Evolutionary conservation across 1,140 invertebrate species (phyloP).

Genomic region (Pseudoatta argentina): DNA sequence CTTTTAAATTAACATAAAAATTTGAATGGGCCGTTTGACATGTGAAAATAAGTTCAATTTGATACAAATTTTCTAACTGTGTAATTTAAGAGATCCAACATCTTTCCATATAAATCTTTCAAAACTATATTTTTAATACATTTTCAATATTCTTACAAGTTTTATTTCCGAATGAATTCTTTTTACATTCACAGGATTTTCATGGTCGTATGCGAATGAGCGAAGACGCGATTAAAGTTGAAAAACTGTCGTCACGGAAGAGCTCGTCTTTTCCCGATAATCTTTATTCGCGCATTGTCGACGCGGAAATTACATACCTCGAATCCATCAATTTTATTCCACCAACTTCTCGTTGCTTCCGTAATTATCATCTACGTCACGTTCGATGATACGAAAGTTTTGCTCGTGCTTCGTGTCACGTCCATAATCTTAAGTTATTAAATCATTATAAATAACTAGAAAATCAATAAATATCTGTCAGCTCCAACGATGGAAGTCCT

Average conservation of each 20-base stretch:
- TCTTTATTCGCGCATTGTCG: constrained; percentile 53
- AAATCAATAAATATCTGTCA: not conserved
- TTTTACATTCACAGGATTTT: constrained; percentile 13
- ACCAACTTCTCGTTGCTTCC: constrained; percentile 52
- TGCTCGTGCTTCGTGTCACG: not conserved
- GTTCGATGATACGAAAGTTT: constrained; percentile 4
- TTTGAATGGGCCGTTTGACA: too few species aligned
- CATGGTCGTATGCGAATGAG: not conserved
- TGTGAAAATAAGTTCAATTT: too few species aligned
- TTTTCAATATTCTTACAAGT: not conserved
- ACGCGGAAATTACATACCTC: constrained; percentile 63
- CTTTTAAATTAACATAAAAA: too few species aligned
- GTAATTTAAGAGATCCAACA: not conserved
- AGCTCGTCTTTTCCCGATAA: constrained; percentile 23
- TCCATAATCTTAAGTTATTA: constrained; percentile 21
- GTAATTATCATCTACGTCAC: constrained; percentile 39
- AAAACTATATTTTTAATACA: not conserved
- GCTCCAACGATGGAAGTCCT: constrained; percentile 8
- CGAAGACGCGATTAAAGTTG: not conserved
- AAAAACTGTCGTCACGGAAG: constrained; percentile 5
- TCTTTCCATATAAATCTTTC: not conserved
- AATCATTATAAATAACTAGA: not conserved
- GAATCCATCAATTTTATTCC: constrained; percentile 65
- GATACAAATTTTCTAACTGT: too few species aligned
- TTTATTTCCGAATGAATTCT: constrained; percentile 1